phyloP scores from a whole-genome alignment of 2,888 invertebrate species.

The Cremastinae sp. region DNA sequence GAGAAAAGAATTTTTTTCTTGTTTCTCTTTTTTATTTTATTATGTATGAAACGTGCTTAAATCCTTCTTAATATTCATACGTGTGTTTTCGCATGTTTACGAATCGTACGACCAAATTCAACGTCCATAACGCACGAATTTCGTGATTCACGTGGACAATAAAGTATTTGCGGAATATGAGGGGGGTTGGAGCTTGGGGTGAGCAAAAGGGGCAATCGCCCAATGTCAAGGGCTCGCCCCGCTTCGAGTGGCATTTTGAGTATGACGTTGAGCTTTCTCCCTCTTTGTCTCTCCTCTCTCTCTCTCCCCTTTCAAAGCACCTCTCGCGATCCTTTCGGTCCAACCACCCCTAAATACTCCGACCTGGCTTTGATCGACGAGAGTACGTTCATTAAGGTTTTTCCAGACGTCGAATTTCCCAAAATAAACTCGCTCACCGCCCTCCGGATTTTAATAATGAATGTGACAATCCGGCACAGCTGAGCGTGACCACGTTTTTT shows the following conservation, averaged over 20 bases:
- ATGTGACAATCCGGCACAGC: slow-evolving; percentile 14
- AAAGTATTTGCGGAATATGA: slow-evolving; percentile 7
- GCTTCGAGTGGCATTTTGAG: slow-evolving; percentile 57
- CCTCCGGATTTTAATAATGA: slow-evolving; percentile 30
- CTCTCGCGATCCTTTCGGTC: slow-evolving; percentile 23
- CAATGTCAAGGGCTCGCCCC: slow-evolving; percentile 57
- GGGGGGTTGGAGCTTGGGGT: slow-evolving; percentile 30
- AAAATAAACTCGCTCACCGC: background rate
- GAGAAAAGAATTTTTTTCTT: no score
- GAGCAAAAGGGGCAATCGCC: slow-evolving; percentile 59
- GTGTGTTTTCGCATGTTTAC: background rate
- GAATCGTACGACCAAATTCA: slow-evolving; percentile 10
- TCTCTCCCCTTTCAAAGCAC: background rate
- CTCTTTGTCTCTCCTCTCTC: slow-evolving; percentile 34
- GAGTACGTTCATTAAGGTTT: slow-evolving; percentile 59
- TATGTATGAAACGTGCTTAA: slow-evolving; percentile 14
- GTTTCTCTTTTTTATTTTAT: background rate
- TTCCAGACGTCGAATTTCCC: slow-evolving; percentile 13
- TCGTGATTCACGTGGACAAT: slow-evolving; percentile 3
- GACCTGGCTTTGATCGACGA: slow-evolving; percentile 57
- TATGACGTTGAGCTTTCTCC: slow-evolving; percentile 61
- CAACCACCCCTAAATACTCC: slow-evolving; percentile 12
- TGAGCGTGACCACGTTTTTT: background rate
- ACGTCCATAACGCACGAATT: slow-evolving; percentile 18
- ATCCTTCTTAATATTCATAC: no score